Base-by-base conservation (phyloP, 2,888 invertebrate genomes). In the Drosophila falleni region DNA sequence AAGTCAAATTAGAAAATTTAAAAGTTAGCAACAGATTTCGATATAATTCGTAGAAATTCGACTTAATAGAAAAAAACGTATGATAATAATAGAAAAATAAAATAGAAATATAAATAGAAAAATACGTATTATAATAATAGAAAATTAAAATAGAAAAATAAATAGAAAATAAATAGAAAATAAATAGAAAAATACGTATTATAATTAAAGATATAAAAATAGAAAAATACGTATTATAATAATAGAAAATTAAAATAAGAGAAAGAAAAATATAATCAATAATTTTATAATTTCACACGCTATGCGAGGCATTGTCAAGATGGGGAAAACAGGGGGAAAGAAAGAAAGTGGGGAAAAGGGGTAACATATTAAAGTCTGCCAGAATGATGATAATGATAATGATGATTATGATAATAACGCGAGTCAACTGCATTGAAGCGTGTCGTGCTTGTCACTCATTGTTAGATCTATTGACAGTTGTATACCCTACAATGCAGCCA, bases 271-370 rank as follows among this genome's bases (percentile, higher is more conserved):
- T 5, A 47, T 10, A n/a, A 47, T 39, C 19, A 23, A 62, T 54
- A 54, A 62, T 62, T 46, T 54, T 16, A 46, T 47, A 46, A 62
- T 62, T 53, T 61, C 51, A 61, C 60, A 51, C 60, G 51, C 53
- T 26, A 53, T 47, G 19, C 49, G n/a, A 31, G 49, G 11, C 0
- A 16, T 6, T 39, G 19, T 5, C 26, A 1, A 31, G n/a, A 5
- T 23, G 15, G 11, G 13, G 3, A n/a, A n/a, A n/a, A n/a, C n/a
- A n/a, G n/a, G 16, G 16, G 49, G 49, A 3, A 6, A 11, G 42
- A n/a, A 2, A 9, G 5, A 15, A n/a, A 47, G 29, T 29, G 29
- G 29, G 47, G n/a, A 11, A 8, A 0, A 15, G 19, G 19, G 19
- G 19, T 19, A 15, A 15, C 5, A 19, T 42, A 42, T 16, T 10